These are phyloP conservation scores for Cossypha caffra DNA, from an alignment of 2,797 vertebrate species.

Conservation along the genomic window DNA sequence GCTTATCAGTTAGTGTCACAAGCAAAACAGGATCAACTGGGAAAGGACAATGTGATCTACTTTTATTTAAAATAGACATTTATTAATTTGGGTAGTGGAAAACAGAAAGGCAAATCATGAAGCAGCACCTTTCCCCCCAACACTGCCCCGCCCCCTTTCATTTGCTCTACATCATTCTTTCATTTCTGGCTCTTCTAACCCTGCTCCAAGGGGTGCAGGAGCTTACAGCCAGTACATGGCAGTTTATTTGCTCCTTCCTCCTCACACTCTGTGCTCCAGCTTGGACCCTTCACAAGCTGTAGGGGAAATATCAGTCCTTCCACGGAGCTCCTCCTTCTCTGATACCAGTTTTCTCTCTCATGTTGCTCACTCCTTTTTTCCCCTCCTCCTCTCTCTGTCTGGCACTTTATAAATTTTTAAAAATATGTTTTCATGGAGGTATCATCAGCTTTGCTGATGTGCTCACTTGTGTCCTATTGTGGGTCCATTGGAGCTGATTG, in stretches of 20 bases:
- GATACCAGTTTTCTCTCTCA: background rate
- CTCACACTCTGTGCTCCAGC: background rate
- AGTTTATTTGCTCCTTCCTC: background rate
- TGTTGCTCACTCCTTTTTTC: background rate
- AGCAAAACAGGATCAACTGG: background rate
- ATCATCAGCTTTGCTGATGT: background rate
- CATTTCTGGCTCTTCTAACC: background rate
- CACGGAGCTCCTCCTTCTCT: background rate
- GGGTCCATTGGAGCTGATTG: background rate
- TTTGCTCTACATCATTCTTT: background rate
- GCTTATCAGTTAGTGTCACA: background rate
- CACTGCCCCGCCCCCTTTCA: background rate
- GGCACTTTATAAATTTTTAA: background rate
- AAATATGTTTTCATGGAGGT: background rate
- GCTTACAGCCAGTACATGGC: background rate
- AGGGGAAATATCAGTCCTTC: background rate
- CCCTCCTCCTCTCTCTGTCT: background rate
- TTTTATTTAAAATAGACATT: background rate
- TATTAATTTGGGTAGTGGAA: background rate
- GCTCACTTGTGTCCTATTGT: background rate
- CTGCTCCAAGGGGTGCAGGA: background rate
- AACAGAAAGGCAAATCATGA: background rate
- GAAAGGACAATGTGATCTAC: background rate
- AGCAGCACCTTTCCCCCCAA: rapidly evolving
- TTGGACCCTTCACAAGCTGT: background rate